phyloP scores from a whole-genome alignment of 1,140 invertebrate genomes.

The Drosophila bocqueti region DNA sequence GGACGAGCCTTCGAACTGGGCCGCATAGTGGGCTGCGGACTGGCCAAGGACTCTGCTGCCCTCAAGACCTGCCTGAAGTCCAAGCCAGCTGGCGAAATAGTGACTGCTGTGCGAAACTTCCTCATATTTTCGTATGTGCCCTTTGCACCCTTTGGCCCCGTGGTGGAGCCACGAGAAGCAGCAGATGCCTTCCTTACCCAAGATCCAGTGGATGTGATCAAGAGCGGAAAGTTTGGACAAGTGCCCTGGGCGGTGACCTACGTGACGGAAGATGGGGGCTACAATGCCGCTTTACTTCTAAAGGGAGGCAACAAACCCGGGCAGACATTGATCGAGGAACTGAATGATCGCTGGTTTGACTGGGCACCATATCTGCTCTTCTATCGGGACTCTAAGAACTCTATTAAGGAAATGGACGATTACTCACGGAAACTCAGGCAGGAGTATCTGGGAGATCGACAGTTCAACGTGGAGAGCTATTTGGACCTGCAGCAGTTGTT shows the following conservation, averaged over 20 bases:
- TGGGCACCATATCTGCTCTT: conserved; percentile 60
- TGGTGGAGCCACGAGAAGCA: conserved; percentile 83
- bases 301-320: conserved; percentile 1
- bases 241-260: conserved; percentile 86
- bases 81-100: conserved; percentile 80
- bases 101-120: conserved; percentile 54
- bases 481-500: conserved; percentile 51
- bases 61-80: conserved; percentile 87
- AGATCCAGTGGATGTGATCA: conserved; percentile 85
- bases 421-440: conserved; percentile 43
- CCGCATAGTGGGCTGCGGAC: conserved; percentile 86
- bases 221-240: conserved; percentile 85
- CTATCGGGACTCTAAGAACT: conserved; percentile 45
- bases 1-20: conserved; percentile 87
- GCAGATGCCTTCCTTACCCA: conserved; percentile 85
- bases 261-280: conserved; percentile 86
- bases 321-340: conserved; percentile 23
- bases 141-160: conserved; percentile 87
- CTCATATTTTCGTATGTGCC: conserved; percentile 86
- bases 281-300: conserved; percentile 84
- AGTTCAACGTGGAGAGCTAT: conserved; percentile 53
- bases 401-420: conserved; percentile 42
- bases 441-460: conserved; percentile 48
- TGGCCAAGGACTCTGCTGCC: conserved; percentile 60
- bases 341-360: conserved; percentile 60